Base-by-base conservation (phyloP, 2,113 vertebrate genomes). In the Ramphastos sulfuratus region DNA sequence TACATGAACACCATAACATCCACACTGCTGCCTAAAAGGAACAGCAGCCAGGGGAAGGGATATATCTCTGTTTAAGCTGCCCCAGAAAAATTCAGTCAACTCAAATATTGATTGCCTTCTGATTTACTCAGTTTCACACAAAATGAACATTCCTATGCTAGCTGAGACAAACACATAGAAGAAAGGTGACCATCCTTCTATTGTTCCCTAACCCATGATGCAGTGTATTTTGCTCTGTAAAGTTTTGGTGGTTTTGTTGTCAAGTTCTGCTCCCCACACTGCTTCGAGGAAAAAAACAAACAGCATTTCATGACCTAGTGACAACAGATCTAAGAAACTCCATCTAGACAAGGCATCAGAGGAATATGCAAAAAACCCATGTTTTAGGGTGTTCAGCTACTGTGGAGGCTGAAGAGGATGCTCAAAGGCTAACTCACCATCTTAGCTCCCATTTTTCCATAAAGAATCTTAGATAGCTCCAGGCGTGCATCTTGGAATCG, bases 401-500 rank as follows among this genome's bases (percentile, higher is more conserved):
- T 52, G 11, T 3, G 24, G 28, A 83, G 35, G 14, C 42, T 82
- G 30, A 78, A 72, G 63, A 61, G 60, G 44, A 24, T 50, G 10
- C 44, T 54, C 27, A 59, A 75, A 92, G 27, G 24, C 10, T 81
- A 70, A 82, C 93, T 97, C 76, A 97, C 97, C 96, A 86, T 28
- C 42, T 63, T 74, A 24, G 96, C 87, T 39, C 25, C 82, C 9
- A 46, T 89, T 31, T 87, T 95, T 46, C 97, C 93, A 61, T 83
- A 63, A 42, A 98, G 92, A 44, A 96, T 95, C 92, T 96, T 77
- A 21, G 25, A 94, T 28, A 98, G 74, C 14, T 91, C 73, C 75
- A 89, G 88, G 52, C 23, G 97, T 81, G 97, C 97, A 66, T 97
- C 88, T 91, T 96, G 97, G 87, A 98, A 98, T 58, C 85, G 76